Evolutionary conservation across 2,113 vertebrate genomes (phyloP), one percentile per base, ranked within the genome.

Genomic region (western clawed frog (Xenopus tropicalis)): DNA sequence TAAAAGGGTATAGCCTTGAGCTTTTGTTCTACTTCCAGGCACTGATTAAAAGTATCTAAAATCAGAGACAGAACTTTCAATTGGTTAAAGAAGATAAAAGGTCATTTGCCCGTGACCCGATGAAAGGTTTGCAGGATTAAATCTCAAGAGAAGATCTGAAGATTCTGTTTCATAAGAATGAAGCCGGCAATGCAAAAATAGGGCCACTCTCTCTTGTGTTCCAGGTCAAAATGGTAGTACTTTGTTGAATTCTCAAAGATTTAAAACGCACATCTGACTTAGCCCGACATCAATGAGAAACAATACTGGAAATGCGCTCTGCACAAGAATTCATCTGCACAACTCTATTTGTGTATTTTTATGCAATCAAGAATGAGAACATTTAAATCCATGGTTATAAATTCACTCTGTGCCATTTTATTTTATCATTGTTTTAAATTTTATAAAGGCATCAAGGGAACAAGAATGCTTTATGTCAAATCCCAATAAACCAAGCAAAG

Each of bases 201-300:
- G 23, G 22, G 44, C 65, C 19, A 61, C 11, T 29, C 44, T 63
- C 66, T 69, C 24, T 29, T 54, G 23, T 62, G 57, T 68, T 68
- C 46, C 21, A 48, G 72, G 65, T 75, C 72, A 75, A 19, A 19
- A 24, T 61, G 62, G 23, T 63, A 46, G 48, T 69, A 48, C 72
- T 69, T 74, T 75, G 24, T 66, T 62, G 44, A 62, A 75, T 69
- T 67, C 46, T 75, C 72, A 75, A 42, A 75, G 72, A 75, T 75
- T 75, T 69, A 75, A 75, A 59, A 69, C 24, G 54, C 57, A 68
- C 20, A 61, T 42, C 13, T 46, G 2, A n/a, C 25, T 69, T 62
- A 42, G 24, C 42, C 54, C 62, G 46, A 37, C 72, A 69, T 54
- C 61, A 61, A 75, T n/a, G 57, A 61, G 59, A 67, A 69, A 62